Percentiles rank a stretch among this genome's conserved stretches.
Evolutionary conservation across 2,113 vertebrate genomes (phyloP).

Genomic region (Eonycteris spelaea): DNA sequence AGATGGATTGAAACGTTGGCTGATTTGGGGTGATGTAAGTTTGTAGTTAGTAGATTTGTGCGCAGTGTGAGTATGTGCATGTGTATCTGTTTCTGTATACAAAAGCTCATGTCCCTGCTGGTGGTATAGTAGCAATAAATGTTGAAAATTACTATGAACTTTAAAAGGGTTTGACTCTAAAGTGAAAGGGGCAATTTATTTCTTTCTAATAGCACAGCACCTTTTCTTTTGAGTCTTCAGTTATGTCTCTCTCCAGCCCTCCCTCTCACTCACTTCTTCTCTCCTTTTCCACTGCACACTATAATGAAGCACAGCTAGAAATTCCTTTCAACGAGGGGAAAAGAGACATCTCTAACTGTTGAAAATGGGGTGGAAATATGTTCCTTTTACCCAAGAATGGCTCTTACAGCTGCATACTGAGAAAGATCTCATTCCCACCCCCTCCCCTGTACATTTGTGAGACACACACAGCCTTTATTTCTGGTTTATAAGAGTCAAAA

Average conservation of each 20-base stretch:
- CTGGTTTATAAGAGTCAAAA: not conserved
- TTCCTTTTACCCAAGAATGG: not conserved
- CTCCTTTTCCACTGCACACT: not conserved
- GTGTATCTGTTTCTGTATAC: not conserved
- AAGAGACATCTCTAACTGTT: not conserved
- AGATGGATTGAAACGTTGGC: not conserved
- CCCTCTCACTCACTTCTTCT: not conserved
- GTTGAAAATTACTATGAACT: slow-evolving; percentile 21
- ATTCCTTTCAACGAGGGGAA: slow-evolving; percentile 29
- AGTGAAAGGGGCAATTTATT: not conserved
- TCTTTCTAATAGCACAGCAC: not conserved
- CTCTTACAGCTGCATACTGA: not conserved
- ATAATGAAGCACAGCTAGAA: slow-evolving; percentile 10
- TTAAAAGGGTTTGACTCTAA: slow-evolving; percentile 30
- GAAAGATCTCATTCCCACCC: not conserved
- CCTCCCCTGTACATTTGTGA: not conserved
- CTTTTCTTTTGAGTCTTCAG: not conserved
- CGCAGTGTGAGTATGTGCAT: not conserved
- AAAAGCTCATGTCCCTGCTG: not conserved
- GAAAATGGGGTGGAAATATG: slow-evolving; percentile 25
- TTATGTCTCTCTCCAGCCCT: not conserved
- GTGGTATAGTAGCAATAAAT: not conserved
- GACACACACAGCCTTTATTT: not conserved
- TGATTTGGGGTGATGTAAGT: not conserved
- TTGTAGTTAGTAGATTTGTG: not conserved